Base-by-base conservation (phyloP, 2,888 invertebrate genomes). In the Pyrgus malvae region DNA sequence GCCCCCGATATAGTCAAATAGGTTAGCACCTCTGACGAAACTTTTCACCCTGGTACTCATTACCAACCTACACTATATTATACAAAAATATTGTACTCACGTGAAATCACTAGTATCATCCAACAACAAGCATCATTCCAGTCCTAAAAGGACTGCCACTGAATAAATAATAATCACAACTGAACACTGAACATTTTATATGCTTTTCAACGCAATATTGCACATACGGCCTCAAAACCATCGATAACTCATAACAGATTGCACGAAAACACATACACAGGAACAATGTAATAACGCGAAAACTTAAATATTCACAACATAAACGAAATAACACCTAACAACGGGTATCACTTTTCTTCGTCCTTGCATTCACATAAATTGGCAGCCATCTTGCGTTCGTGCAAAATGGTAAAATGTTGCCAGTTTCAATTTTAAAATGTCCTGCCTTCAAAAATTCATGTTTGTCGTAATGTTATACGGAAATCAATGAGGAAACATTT, bases 311-410 rank as follows among this genome's bases (percentile, higher is more conserved):
- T 85, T 80, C 85, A 87, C 86, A 80, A 72, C 74, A 66, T 70
- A 74, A 75, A 76, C 71, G 76, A 77, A 79, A 80, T 78, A 83
- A 80, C 78, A 81, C 68, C 62, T 65, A 75, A 77, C 62, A 64
- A 81, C 81, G 79, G 80, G 81, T 80, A 86, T 67, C 80, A 86
- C 83, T 87, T 83, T 81, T 74, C 76, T 77, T 77, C 82, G 87
- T 87, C 88, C 87, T 86, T 87, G 86, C 86, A 79, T 84, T 87
- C 88, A 83, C 84, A 83, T 83, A 89, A 86, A 87, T 86, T 82
- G 85, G 85, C 83, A 77, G 89, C 89, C 89, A 90, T 90, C 89
- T 90, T 90, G 88, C 82, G 85, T 81, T 87, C 83, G 78, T 81
- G 67, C 77, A 74, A 79, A 73, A 72, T 76, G 66, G 65, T 62